These are phyloP conservation scores for Dicyrtomina minuta DNA, from an alignment of 2,888 invertebrate genomes.

Conservation along the genomic window DNA sequence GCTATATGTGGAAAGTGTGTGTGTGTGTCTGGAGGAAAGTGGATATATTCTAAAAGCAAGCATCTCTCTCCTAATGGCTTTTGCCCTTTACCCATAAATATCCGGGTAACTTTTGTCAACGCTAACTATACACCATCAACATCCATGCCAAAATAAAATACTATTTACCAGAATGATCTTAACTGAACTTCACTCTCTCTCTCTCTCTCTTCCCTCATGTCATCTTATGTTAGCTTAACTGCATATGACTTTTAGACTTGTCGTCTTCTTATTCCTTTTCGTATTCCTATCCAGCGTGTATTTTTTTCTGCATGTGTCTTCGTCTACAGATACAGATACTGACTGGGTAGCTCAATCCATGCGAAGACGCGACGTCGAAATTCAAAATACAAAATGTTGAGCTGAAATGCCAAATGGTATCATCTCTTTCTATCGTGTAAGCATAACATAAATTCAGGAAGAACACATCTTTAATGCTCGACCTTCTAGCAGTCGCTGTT, in stretches of 20 bases:
- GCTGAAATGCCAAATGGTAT: too few species aligned
- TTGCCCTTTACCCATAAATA: constrained; percentile 42
- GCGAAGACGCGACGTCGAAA: background rate
- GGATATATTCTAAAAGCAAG: constrained; percentile 35
- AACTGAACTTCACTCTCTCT: constrained; percentile 17
- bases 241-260: too few species aligned
- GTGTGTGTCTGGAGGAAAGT: too few species aligned
- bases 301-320: background rate
- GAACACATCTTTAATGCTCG: too few species aligned
- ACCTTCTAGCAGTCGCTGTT: too few species aligned
- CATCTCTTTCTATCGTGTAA: too few species aligned
- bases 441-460: too few species aligned
- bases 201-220: constrained; percentile 11
- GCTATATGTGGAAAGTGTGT: too few species aligned
- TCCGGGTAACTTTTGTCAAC: constrained; percentile 41
- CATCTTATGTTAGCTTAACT: constrained; percentile 1
- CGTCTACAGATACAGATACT: background rate
- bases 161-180: constrained; percentile 21
- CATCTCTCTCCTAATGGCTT: constrained; percentile 38
- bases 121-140: constrained; percentile 37
- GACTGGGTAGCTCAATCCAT: background rate
- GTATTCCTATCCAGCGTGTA: background rate
- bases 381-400: background rate
- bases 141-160: constrained; percentile 39
- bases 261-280: too few species aligned